Percentiles rank a stretch among this genome's conserved stretches.
Evolutionary conservation across 2,888 invertebrate genomes (phyloP).

Genomic region (Neuroscelio doddi): DNA sequence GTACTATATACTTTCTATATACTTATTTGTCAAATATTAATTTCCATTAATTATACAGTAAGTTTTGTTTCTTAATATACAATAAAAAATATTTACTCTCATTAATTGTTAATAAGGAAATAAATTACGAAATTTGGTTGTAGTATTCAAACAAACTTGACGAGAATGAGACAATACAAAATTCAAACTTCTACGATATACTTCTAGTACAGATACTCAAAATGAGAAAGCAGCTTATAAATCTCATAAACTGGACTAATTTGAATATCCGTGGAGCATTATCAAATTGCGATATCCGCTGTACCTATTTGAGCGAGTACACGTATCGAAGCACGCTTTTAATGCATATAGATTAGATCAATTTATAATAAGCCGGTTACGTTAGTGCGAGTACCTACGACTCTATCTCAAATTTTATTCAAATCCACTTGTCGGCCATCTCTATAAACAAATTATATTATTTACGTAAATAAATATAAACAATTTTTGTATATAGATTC

Average conservation of each 20-base stretch:
- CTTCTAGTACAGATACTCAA: slow-evolving; percentile 33
- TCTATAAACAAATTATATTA: too few species aligned
- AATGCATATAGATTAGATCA: slow-evolving; percentile 71
- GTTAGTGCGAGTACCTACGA: slow-evolving; percentile 41
- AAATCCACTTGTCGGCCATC: slow-evolving; percentile 30
- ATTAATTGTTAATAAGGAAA: too few species aligned
- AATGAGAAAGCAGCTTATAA: slow-evolving; percentile 52
- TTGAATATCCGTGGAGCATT: slow-evolving; percentile 67
- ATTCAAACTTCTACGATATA: slow-evolving; percentile 38
- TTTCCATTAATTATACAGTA: too few species aligned
- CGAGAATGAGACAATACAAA: slow-evolving; percentile 10
- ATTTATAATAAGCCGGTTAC: slow-evolving; percentile 69
- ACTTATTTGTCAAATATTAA: too few species aligned
- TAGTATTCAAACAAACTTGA: too few species aligned
- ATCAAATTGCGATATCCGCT: slow-evolving; percentile 69
- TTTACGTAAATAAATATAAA: too few species aligned
- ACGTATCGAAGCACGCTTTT: slow-evolving; percentile 65
- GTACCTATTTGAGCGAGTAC: slow-evolving; percentile 54
- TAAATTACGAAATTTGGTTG: too few species aligned
- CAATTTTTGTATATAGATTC: too few species aligned
- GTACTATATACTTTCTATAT: too few species aligned
- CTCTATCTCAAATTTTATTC: slow-evolving; percentile 27
- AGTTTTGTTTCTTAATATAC: too few species aligned
- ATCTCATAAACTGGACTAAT: slow-evolving; percentile 67
- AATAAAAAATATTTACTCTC: too few species aligned